Percentiles rank a stretch among this genome's conserved stretches.
These are phyloP conservation scores for Lathamus discolor DNA, from an alignment of 2,113 vertebrate genomes.

Conservation along the genomic window DNA sequence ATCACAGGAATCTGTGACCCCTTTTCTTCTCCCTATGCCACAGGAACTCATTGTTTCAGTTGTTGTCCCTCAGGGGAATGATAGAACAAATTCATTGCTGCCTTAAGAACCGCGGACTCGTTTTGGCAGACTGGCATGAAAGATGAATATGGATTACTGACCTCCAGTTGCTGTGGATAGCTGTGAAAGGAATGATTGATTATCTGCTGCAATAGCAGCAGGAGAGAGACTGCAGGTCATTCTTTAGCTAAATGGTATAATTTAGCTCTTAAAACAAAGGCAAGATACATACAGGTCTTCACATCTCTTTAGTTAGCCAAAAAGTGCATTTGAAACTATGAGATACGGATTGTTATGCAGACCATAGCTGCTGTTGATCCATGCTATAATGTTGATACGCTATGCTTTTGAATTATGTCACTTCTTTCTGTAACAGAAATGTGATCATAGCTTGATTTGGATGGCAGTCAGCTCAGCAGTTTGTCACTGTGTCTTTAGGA, in stretches of 20 bases:
- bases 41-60: not conserved
- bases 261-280: not conserved
- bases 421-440: not conserved
- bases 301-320: not conserved
- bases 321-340: not conserved
- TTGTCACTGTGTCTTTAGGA: not conserved
- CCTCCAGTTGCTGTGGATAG: not conserved
- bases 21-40: not conserved
- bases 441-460: not conserved
- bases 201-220: constrained; percentile 22
- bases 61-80: not conserved
- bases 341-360: not conserved
- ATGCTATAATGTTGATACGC: not conserved
- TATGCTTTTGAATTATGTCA: not conserved
- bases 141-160: constrained; percentile 28
- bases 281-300: not conserved
- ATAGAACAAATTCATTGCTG: not conserved
- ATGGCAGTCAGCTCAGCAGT: not conserved
- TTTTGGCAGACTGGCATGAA: not conserved
- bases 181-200: constrained; percentile 20
- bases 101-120: not conserved
- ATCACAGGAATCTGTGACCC: not conserved
- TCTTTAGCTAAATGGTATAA: not conserved
- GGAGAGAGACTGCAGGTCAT: not conserved
- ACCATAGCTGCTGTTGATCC: not conserved